Conservation (phyloP, 1,140 invertebrate genomes). For the Ips nitidus region DNA sequence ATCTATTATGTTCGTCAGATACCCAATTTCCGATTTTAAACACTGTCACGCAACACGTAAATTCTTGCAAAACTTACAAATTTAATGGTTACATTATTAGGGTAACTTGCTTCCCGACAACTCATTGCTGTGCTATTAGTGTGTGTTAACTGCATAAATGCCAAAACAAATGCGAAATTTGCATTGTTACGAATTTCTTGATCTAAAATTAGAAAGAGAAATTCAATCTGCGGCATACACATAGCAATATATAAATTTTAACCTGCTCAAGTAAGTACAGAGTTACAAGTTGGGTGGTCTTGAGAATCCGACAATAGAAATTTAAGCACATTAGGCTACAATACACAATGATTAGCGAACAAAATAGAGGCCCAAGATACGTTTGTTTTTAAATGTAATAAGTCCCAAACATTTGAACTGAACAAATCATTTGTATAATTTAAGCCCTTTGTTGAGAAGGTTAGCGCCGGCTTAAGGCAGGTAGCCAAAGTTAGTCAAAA, state of each 20-base stretch:
- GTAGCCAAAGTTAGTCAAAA: slow-evolving; percentile 24
- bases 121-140: too few relatives aligned
- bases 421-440: slow-evolving; percentile 27
- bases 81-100: too few relatives aligned
- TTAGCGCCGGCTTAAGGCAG: slow-evolving; percentile 25
- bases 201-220: neutral
- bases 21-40: slow-evolving; percentile 34
- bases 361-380: slow-evolving; percentile 17
- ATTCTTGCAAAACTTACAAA: too few relatives aligned
- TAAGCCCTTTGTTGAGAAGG: slow-evolving; percentile 22
- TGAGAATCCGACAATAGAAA: slow-evolving; percentile 27
- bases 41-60: slow-evolving; percentile 20
- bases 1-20: neutral
- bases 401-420: neutral
- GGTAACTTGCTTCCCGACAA: too few relatives aligned
- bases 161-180: too few relatives aligned
- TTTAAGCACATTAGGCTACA: slow-evolving; percentile 17
- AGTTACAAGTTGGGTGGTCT: slow-evolving; percentile 17
- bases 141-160: too few relatives aligned
- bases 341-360: slow-evolving; percentile 15
- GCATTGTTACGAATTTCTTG: too few relatives aligned
- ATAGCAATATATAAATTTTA: slow-evolving; percentile 1
- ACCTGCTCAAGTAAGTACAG: neutral
- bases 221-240: neutral
- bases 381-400: slow-evolving; percentile 32